These are phyloP conservation scores for Platysteira castanea DNA, from an alignment of 2,113 vertebrate species.

Conservation along the genomic window DNA sequence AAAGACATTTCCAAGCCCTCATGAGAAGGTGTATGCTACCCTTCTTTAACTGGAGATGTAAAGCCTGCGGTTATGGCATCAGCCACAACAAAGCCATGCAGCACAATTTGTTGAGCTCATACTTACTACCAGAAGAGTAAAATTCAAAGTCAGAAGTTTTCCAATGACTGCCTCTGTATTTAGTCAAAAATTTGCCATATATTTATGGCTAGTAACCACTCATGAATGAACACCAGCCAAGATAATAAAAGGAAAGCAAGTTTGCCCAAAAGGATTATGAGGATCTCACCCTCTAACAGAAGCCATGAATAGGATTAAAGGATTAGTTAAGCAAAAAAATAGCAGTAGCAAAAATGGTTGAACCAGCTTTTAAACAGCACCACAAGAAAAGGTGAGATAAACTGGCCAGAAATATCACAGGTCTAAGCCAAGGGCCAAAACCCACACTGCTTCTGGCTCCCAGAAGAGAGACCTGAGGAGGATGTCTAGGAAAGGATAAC, in stretches of 20 bases:
- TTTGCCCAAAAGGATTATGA: not conserved
- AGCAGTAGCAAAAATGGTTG: not conserved
- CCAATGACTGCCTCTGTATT: not conserved
- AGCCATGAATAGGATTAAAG: not conserved
- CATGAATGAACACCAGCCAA: not conserved
- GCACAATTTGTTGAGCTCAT: not conserved
- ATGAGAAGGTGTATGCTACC: not conserved
- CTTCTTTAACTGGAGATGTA: not conserved
- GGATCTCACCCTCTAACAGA: not conserved
- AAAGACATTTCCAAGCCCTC: not conserved
- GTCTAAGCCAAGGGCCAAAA: not conserved
- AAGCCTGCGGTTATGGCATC: accelerated
- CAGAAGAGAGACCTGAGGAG: not conserved
- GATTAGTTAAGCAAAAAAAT: not conserved
- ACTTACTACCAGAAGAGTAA: not conserved
- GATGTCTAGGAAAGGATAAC: not conserved
- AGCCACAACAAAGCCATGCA: not conserved
- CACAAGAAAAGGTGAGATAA: not conserved
- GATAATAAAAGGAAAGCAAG: not conserved
- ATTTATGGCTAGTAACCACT: not conserved
- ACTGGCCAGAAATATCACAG: not conserved
- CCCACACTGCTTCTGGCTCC: not conserved
- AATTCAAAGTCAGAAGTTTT: not conserved
- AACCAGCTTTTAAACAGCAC: not conserved
- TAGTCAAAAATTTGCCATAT: not conserved